Percentiles rank a stretch among this genome's conserved stretches.
phyloP scores from a whole-genome alignment of 2,113 vertebrate genomes.

The Oncorhynchus clarkii region DNA sequence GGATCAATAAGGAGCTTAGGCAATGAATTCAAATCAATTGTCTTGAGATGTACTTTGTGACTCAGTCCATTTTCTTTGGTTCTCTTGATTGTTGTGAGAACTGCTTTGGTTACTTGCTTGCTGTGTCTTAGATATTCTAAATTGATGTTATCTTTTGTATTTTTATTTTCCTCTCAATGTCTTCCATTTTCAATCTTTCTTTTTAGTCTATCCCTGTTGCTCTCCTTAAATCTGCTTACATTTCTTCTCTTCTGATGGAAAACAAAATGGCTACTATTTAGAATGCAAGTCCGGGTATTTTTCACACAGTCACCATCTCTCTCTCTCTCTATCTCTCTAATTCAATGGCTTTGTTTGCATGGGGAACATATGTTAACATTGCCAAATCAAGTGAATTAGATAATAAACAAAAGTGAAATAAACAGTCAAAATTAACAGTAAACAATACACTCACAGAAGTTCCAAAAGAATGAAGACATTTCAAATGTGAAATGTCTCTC shows the following conservation, averaged over 20 bases:
- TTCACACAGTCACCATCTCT: not conserved
- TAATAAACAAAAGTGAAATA: too few relatives aligned
- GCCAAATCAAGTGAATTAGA: too few relatives aligned
- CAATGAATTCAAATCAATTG: constrained; percentile 64
- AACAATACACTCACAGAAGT: too few relatives aligned
- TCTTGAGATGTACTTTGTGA: constrained; percentile 25
- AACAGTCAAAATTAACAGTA: too few relatives aligned
- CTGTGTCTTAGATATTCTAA: not conserved
- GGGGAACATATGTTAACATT: too few relatives aligned
- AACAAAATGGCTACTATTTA: too few relatives aligned
- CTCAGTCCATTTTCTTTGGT: constrained; percentile 12
- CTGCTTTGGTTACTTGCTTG: too few relatives aligned
- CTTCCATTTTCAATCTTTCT: constrained; percentile 2
- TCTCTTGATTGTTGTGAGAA: not conserved
- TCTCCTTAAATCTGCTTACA: not conserved
- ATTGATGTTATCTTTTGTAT: not conserved
- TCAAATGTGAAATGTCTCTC: not conserved
- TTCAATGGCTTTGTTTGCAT: too few relatives aligned
- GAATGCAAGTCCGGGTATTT: too few relatives aligned
- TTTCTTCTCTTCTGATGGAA: not conserved
- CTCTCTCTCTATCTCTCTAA: constrained; percentile 27
- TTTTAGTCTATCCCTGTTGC: constrained; percentile 7
- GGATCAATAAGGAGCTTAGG: constrained; percentile 68
- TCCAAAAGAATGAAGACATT: too few relatives aligned
- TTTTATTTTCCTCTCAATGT: constrained; percentile 8